Base-by-base conservation (phyloP, 2,113 vertebrate genomes). In the Xiphophorus couchianus region DNA sequence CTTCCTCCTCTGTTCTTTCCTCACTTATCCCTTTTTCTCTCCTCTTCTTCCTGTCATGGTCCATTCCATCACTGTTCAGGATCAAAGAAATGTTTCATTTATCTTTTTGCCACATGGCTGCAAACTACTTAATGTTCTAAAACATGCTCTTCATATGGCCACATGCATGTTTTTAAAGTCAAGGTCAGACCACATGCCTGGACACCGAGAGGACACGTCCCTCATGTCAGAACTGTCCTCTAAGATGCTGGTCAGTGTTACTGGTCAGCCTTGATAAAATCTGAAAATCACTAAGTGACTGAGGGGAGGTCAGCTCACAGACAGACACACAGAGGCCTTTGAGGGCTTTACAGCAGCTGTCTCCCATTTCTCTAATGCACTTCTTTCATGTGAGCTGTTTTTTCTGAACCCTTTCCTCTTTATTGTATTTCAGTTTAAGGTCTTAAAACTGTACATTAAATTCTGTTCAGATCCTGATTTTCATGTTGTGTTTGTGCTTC, bases 1-100 rank as follows among this genome's bases (percentile, higher is more conserved):
- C 63, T 73, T 78, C 48, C 51, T 37, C 62, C 37, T 48, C 67
- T 62, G 58, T 12, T 69, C 30, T 64, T 64, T 39, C 62, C 31
- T 68, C 67, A 73, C 48, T 42, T 60, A 62, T 67, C 60, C 30
- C 73, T 72, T 63, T 44, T n/a, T 66, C 65, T 31, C 42, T 30
- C 22, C 30, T 69, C 27, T 25, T 62, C 69, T 62, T 83, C 74
- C 66, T 73, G 48, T 73, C 48, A 3, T 8, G 66, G 48, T 67
- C 14, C 3, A 2, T 82, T 81, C 66, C 29, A 51, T 77, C 35
- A 64, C 35, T 39, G 71, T 61, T 66, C 69, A 64, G 68, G 76
- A 79, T 75, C 82, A 65, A 74, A 81, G 67, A 78, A 69, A 74
- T 60, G 68, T 81, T 87, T 80, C 78, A 82, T 78, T 69, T 76